Conservation (phyloP, 2,888 invertebrate genomes). For the Catocala nupta region DNA sequence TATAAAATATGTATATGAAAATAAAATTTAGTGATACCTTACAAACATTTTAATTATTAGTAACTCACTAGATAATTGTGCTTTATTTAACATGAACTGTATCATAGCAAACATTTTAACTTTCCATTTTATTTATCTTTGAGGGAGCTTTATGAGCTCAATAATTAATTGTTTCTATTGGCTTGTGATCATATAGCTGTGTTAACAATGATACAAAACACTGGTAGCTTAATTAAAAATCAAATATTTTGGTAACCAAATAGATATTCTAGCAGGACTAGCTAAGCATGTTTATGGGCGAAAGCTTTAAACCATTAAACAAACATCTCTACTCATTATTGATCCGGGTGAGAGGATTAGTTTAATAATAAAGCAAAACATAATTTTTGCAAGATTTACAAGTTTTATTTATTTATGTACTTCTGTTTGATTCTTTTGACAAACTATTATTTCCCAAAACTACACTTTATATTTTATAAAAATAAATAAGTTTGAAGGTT, state of each 20-base stretch:
- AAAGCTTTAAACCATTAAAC: slow-evolving; percentile 2
- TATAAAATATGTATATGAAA: slow-evolving; percentile 49
- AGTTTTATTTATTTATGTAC: slow-evolving; percentile 9
- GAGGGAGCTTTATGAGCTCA: neutral
- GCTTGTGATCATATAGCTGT: neutral
- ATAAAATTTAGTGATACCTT: slow-evolving; percentile 50
- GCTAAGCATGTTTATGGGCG: neutral
- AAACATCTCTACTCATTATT: neutral
- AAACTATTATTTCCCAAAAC: slow-evolving; percentile 8
- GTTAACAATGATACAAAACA: neutral
- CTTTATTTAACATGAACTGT: slow-evolving; percentile 3
- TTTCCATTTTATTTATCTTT: slow-evolving; percentile 2
- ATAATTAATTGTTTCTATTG: slow-evolving; percentile 2
- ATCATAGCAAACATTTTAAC: slow-evolving; percentile 14
- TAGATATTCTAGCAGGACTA: neutral
- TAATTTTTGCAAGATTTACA: slow-evolving; percentile 4
- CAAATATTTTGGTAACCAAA: slow-evolving; percentile 1
- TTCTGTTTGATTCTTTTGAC: slow-evolving; percentile 12
- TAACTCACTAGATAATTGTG: slow-evolving; percentile 3
- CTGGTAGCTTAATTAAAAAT: slow-evolving; percentile 4
- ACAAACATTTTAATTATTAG: slow-evolving; percentile 33
- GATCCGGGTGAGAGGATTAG: slow-evolving; percentile 4
- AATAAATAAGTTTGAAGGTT: slow-evolving; percentile 10
- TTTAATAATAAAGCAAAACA: slow-evolving; percentile 14
- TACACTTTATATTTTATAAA: slow-evolving; percentile 7